Percentiles rank a stretch among this genome's conserved stretches.
Conservation (phyloP, 1,140 invertebrate genomes). For the Patella vulgata region DNA sequence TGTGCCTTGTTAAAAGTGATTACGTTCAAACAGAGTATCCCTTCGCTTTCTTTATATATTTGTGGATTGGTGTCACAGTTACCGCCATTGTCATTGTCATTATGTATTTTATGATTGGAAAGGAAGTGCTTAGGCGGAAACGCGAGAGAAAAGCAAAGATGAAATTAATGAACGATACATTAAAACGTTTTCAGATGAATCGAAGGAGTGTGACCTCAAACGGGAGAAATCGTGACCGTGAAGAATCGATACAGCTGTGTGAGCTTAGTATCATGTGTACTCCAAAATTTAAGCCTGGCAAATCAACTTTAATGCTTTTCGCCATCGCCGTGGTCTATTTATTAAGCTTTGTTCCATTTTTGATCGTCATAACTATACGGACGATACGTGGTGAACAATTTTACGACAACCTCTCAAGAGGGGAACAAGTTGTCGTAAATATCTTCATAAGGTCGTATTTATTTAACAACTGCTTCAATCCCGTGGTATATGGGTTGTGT, state of each 20-base stretch:
- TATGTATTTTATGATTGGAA: conserved; percentile 28
- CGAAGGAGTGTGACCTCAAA: no score
- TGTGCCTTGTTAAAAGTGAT: conserved; percentile 37
- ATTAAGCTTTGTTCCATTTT: conserved; percentile 54
- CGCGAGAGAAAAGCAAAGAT: no score
- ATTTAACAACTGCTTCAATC: conserved; percentile 49
- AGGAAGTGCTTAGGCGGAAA: no score
- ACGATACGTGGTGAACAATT: conserved; percentile 11
- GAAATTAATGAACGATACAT: no score
- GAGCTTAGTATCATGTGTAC: no score
- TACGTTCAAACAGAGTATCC: conserved; percentile 30
- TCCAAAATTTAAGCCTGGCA: neutral
- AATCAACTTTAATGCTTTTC: conserved; percentile 46
- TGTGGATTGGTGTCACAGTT: conserved; percentile 32
- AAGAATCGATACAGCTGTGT: no score
- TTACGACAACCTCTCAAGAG: conserved; percentile 19
- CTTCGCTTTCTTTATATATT: conserved; percentile 33
- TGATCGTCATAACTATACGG: conserved; percentile 38
- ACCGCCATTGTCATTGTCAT: conserved; percentile 27
- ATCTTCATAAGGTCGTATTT: conserved; percentile 48
- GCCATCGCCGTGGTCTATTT: conserved; percentile 53
- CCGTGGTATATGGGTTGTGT: conserved; percentile 50
- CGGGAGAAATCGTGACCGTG: no score
- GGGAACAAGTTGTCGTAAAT: conserved; percentile 31
- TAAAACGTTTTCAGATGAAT: no score